These are phyloP conservation scores for Poliocrania exsul DNA, from an alignment of 2,797 vertebrate genomes.

Conservation along the genomic window DNA sequence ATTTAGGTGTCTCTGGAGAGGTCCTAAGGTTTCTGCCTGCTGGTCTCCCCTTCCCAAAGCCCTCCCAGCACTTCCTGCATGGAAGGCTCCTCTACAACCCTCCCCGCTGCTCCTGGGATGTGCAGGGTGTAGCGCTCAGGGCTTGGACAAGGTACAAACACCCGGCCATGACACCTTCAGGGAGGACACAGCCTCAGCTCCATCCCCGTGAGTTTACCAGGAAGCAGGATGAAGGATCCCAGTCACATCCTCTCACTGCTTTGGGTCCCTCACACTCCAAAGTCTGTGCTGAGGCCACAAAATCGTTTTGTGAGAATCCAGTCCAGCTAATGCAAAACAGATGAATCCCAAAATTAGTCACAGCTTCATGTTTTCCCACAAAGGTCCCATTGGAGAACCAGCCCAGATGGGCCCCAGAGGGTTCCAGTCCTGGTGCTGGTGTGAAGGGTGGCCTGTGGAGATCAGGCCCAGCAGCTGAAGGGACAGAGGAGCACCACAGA, in stretches of 20 bases:
- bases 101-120: background rate
- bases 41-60: background rate
- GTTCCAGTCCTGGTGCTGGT: background rate
- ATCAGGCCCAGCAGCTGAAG: accelerated
- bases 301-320: background rate
- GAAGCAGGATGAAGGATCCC: background rate
- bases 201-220: background rate
- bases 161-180: accelerated
- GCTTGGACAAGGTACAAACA: background rate
- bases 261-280: background rate
- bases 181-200: background rate
- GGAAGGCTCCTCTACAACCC: background rate
- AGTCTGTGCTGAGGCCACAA: background rate
- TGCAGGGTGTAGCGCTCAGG: background rate
- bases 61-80: background rate
- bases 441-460: background rate
- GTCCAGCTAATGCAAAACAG: constrained; percentile 3
- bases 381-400: background rate
- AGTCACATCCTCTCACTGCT: background rate
- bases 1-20: background rate
- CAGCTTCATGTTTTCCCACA: constrained; percentile 4
- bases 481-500: accelerated
- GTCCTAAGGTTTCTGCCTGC: background rate
- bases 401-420: accelerated
- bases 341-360: constrained; percentile 36